Percentiles rank a stretch among this genome's conserved stretches.
Evolutionary conservation across 2,888 invertebrate species (phyloP).

Genomic region (Tiliacea aurago): DNA sequence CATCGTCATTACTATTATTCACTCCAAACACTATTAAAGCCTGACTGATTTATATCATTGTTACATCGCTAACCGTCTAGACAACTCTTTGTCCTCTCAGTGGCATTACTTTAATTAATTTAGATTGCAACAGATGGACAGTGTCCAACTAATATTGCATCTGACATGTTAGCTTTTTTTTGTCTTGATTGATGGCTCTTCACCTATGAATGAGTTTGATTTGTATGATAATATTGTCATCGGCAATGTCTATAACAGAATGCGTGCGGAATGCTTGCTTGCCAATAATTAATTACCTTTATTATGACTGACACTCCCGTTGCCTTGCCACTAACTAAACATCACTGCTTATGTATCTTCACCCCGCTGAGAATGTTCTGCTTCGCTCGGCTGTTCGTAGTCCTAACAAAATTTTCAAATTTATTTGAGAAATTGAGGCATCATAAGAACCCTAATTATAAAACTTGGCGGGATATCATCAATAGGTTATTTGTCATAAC

Average conservation of each 20-base stretch:
- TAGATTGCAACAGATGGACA: conserved; percentile 61
- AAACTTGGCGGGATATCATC: conserved; percentile 83
- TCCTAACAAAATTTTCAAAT: conserved; percentile 68
- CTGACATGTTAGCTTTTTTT: conserved; percentile 46
- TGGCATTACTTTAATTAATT: conserved; percentile 62
- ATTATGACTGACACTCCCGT: conserved; percentile 84
- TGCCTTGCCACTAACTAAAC: conserved; percentile 90
- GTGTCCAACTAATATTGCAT: conserved; percentile 59
- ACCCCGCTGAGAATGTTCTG: conserved; percentile 90
- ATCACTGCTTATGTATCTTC: conserved; percentile 89
- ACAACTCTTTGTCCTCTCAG: conserved; percentile 64
- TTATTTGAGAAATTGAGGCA: conserved; percentile 62
- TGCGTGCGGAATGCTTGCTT: conserved; percentile 85
- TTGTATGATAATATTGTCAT: conserved; percentile 58
- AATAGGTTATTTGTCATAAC: conserved; percentile 70
- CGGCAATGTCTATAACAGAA: conserved; percentile 60
- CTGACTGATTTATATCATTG: conserved; percentile 64
- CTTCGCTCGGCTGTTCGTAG: conserved; percentile 86
- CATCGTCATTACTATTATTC: conserved; percentile 75
- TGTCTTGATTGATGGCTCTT: conserved; percentile 52
- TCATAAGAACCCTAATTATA: conserved; percentile 44
- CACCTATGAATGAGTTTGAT: conserved; percentile 53
- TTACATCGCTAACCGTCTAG: conserved; percentile 57
- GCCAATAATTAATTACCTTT: conserved; percentile 73
- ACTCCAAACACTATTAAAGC: conserved; percentile 59